Evolutionary conservation across 2,888 invertebrate genomes (phyloP), one percentile per base, ranked within the genome.

Genomic region (Nineta flava): DNA sequence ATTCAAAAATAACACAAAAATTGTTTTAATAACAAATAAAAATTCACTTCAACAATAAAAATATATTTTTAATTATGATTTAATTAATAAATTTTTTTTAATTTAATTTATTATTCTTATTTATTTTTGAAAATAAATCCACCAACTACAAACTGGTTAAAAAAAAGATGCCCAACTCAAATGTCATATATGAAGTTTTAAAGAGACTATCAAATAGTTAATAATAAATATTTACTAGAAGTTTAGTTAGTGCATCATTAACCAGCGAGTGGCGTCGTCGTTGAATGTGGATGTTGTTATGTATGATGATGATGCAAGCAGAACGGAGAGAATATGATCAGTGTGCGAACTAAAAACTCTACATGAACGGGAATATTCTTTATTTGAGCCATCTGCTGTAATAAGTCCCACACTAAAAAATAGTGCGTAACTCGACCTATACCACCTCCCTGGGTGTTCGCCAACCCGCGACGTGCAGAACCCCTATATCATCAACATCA

Each of bases 341-440:
- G 43, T 42, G 26, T 26, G 32, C 42, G 44, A 49, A 49, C 49
- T 49, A 49, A 49, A 49, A 49, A 49, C 35, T 44, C 44, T 45
- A 49, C 53, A 54, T 52, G 59, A 52, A 26, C 26, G 56, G 57
- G 59, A 60, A 65, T 67, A 67, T 67, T 66, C 68, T 67, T 68
- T 67, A 68, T 67, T 67, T 74, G 73, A 74, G 74, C 74, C 75
- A 74, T 75, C 74, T 74, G 74, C 72, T 71, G 74, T 74, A 74
- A 74, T 74, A 73, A 74, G 72, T 49, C 73, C 69, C 67, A 70
- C 73, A 74, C 74, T 74, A 74, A 74, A 74, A 74, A 74, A 74
- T 75, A 74, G 74, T 74, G 75, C 74, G 74, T 73, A 70, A 69
- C 50, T 49, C 51, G 50, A 49, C 50, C 41, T 32, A 26, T 26